A percentile compares a stretch with the other conserved stretches of the same genome.
Conservation (phyloP, 2,113 vertebrate species). For the Mus spicilegus region DNA sequence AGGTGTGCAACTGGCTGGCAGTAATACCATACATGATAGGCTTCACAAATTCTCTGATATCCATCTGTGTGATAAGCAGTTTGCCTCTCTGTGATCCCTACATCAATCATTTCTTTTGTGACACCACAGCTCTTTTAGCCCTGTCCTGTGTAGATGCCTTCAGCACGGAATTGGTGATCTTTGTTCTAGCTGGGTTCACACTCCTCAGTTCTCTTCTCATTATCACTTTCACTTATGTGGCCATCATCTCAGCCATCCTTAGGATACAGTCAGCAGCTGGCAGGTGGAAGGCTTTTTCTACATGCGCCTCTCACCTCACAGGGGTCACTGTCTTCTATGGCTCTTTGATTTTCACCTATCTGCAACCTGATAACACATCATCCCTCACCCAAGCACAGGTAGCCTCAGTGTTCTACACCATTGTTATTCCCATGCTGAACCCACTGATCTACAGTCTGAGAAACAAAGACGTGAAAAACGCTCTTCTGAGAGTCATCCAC, state of each 20-base stretch:
- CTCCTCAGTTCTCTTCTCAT: constrained; percentile 44
- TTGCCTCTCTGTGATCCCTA: constrained; percentile 37
- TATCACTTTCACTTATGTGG: not conserved
- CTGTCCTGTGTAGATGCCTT: constrained; percentile 27
- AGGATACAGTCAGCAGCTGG: constrained; percentile 59
- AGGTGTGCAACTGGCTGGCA: constrained; percentile 27
- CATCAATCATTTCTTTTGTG: constrained; percentile 71
- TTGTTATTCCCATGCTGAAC: constrained; percentile 76
- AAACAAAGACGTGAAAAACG: constrained; percentile 73
- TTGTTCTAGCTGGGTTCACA: constrained; percentile 39
- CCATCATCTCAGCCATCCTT: constrained; percentile 70
- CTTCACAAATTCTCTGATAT: constrained; percentile 62
- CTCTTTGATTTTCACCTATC: constrained; percentile 67
- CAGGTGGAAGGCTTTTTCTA: constrained; percentile 79
- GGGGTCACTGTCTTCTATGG: constrained; percentile 73
- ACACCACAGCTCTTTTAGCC: constrained; percentile 56
- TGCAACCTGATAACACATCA: constrained; percentile 64
- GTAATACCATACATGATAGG: not conserved
- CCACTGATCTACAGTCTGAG: constrained; percentile 65
- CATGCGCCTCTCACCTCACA: constrained; percentile 75
- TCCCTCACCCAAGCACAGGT: constrained; percentile 68
- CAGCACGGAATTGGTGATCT: constrained; percentile 46
- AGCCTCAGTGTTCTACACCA: constrained; percentile 68
- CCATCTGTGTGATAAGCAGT: constrained; percentile 49
- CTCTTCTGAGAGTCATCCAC: constrained; percentile 27